Evolutionary conservation across 2,113 vertebrate species (phyloP), one percentile per base, ranked within the genome.

Genomic region (Helogale parvula): DNA sequence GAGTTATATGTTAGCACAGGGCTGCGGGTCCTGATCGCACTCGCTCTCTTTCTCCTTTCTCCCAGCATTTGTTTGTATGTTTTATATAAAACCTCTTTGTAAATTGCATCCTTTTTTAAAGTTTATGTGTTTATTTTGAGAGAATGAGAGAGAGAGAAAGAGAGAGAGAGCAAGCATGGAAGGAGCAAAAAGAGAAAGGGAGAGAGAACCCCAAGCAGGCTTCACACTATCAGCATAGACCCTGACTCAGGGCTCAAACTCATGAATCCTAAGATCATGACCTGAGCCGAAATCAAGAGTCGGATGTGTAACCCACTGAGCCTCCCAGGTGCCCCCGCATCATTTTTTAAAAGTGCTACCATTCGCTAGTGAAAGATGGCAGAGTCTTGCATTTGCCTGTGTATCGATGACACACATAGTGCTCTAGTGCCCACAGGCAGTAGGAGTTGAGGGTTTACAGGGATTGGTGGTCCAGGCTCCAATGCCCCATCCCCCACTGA

Each of bases 21-120:
- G 69, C n/a, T 0, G 0, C 27, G 0, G 16, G 27, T 57, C 50
- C 21, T 60, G 7, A 31, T 66, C 4, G 41, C 6, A 7, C 82
- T 86, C 31, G 45, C 33, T 47, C 2, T 13, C 0, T 31, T 25
- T 66, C 23, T 45, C 7, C 7, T 35, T 52, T 52, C 50, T 65
- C 57, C 21, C 57, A 65, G 31, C 63, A 31, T 68, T 33, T 66
- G 27, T 66, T 31, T 7, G 14, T 68, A 33, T 74, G 38, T 47
- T 76, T 47, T 5, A 45, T n/a, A 54, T 69, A 57, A 31, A 72
- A n/a, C 35, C 4, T 71, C 31, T 94, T 38, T 85, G 54, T 72
- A 85, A 81, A 57, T 80, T 31, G 17, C 38, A 82, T 13, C 74
- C 10, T 77, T 60, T 86, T 74, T 63, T 11, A 45, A 31, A 83